Conservation (phyloP, 2,888 invertebrate genomes). For the Pomacea canaliculata region DNA sequence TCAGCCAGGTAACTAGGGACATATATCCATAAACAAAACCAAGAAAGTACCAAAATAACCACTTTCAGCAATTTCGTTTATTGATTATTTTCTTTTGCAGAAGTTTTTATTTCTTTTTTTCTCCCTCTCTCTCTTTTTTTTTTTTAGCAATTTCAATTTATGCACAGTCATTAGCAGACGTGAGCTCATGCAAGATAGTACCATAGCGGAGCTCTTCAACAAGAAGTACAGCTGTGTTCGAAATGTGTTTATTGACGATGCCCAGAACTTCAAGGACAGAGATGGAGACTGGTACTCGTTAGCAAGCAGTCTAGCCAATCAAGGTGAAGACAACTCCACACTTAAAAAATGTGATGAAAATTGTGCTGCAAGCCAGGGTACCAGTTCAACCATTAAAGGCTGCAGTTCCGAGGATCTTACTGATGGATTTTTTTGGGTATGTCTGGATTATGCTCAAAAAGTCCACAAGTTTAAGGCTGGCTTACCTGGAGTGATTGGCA, state of each 20-base stretch:
- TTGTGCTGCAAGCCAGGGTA: neutral
- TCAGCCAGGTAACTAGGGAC: no score
- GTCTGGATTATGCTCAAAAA: slow-evolving; percentile 61
- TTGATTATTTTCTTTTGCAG: neutral
- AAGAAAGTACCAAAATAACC: no score
- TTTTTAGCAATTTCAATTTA: slow-evolving; percentile 48
- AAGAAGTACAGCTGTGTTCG: slow-evolving; percentile 38
- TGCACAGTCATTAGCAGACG: slow-evolving; percentile 47
- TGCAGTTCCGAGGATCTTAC: slow-evolving; percentile 20
- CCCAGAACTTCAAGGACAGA: slow-evolving; percentile 59
- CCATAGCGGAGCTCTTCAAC: slow-evolving; percentile 19
- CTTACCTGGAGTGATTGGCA: slow-evolving; percentile 52
- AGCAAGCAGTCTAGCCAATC: slow-evolving; percentile 43
- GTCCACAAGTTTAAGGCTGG: slow-evolving; percentile 60
- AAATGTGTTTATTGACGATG: slow-evolving; percentile 57
- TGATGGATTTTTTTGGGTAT: slow-evolving; percentile 55
- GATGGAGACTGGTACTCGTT: slow-evolving; percentile 59
- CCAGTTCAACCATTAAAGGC: neutral
- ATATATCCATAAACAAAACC: no score
- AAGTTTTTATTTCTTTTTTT: neutral
- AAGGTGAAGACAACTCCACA: slow-evolving; percentile 17
- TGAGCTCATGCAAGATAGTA: slow-evolving; percentile 41
- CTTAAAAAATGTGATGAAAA: no score
- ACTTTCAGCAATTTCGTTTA: no score
- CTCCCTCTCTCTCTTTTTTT: neutral